These are phyloP conservation scores for Amblyraja radiata DNA, from an alignment of 2,797 vertebrate genomes.

Conservation along the genomic window DNA sequence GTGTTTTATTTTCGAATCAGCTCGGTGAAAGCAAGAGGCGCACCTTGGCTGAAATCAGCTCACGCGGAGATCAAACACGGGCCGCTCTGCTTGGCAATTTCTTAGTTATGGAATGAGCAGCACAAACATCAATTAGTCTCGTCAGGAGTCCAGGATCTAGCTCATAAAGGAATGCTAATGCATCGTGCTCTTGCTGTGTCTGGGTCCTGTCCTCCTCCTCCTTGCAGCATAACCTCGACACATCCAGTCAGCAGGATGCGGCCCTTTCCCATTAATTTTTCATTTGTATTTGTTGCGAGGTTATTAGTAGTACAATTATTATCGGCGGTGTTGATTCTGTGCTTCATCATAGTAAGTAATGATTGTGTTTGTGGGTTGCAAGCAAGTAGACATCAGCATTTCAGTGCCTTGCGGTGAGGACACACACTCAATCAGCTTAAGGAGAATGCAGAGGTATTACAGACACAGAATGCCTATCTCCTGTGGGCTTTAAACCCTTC, in stretches of 20 bases:
- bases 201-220: not conserved
- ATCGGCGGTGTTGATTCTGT: not conserved
- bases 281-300: conserved; percentile 19
- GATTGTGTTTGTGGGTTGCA: not conserved
- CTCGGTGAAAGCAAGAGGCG: not conserved
- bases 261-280: conserved; percentile 27
- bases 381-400: conserved; percentile 9
- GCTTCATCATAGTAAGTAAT: conserved; percentile 32
- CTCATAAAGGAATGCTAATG: not conserved
- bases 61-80: not conserved
- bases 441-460: not conserved
- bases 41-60: not conserved
- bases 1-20: not conserved
- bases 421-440: not conserved
- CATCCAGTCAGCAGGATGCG: not conserved
- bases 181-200: not conserved
- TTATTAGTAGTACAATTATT: conserved; percentile 20
- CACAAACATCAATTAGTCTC: not conserved
- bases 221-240: not conserved
- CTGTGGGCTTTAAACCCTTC: not conserved
- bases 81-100: not conserved
- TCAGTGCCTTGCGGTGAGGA: not conserved
- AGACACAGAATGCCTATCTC: not conserved
- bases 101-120: not conserved
- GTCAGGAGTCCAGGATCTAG: not conserved